Evolutionary conservation across 2,113 vertebrate species (phyloP), one percentile per base, ranked within the genome.

Genomic region (Protobothrops flavoviridis): DNA sequence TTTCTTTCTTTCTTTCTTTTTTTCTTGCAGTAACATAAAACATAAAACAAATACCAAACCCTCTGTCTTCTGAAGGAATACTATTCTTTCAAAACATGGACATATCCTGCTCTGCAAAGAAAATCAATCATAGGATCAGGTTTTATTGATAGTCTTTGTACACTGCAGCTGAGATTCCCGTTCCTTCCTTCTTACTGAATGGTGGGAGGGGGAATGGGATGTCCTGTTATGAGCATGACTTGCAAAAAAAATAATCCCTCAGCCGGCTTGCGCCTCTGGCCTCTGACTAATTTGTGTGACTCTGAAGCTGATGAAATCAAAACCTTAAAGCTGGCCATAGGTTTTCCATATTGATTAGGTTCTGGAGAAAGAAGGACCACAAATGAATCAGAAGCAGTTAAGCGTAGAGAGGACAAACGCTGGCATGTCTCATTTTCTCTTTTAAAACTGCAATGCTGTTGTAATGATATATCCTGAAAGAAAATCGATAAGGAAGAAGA

Each of bases 281-380:
- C 43, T 74, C 13, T 15, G 50, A 39, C 26, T 43, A 50, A 92
- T 85, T 64, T 90, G 61, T 52, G 48, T 55, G 33, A 43, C 33
- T 69, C 23, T 43, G 9, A 52, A 92, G 55, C 48, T 69, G 74
- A 92, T 92, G 91, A 45, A 87, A 90, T 90, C 92, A 39, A 90
- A 90, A 86, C 33, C 29, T 29, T 50, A 64, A 55, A 90, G 11
- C 50, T 21, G 20, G 33, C 45, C 55, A 20, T 55, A 33, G 50
- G 33, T 90, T 92, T 92, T 87, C n/a, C 48, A 87, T 90, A 69
- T 53, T 64, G 81, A 64, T 43, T 87, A 39, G 48, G 81, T 64
- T 64, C 50, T 26, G 89, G 21, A 53, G 15, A 90, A 90, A 53
- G 21, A 53, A 52, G 45, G 81, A 93, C 39, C 5, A 52, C 45